Percentiles rank a stretch among this genome's conserved stretches.
Conservation (phyloP, 2,888 invertebrate species). For the Drosophila greeni region DNA sequence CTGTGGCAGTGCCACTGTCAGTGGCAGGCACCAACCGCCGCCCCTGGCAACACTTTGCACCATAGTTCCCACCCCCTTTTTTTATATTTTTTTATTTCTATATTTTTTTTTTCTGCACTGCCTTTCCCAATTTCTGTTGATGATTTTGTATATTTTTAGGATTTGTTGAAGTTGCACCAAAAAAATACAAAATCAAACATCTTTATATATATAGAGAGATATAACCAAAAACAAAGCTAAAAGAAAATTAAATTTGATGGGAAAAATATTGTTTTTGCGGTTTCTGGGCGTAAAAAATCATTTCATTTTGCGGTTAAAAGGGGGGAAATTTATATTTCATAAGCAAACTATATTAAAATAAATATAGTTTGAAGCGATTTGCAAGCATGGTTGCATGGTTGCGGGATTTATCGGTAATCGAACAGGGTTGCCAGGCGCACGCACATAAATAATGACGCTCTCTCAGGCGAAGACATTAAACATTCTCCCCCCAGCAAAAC, state of each 20-base stretch:
- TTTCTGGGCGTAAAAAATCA: conserved; percentile 32
- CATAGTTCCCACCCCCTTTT: conserved; percentile 5
- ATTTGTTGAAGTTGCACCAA: conserved; percentile 27
- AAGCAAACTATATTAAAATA: conserved; percentile 14
- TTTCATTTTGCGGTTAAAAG: conserved; percentile 52
- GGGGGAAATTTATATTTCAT: conserved; percentile 44
- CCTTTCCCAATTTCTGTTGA: conserved; percentile 40
- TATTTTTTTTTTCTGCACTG: neutral
- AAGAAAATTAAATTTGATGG: conserved; percentile 40
- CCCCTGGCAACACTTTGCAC: conserved; percentile 23
- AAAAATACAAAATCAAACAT: conserved; percentile 16
- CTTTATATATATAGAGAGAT: conserved; percentile 7
- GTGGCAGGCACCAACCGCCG: conserved; percentile 26
- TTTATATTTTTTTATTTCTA: neutral
- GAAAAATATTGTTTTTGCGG: conserved; percentile 40
- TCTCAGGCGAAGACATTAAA: conserved; percentile 24
- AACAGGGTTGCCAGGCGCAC: conserved; percentile 21
- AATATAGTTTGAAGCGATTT: conserved; percentile 15
- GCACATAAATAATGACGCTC: conserved; percentile 23
- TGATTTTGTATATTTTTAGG: conserved; percentile 46
- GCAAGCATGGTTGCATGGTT: conserved; percentile 11
- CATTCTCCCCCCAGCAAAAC: conserved; percentile 12
- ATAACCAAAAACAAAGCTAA: conserved; percentile 18
- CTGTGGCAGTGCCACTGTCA: conserved; percentile 39
- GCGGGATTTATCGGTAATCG: conserved; percentile 29